A percentile compares a stretch with the other conserved stretches of the same genome.
Conservation (phyloP, 1,140 invertebrate genomes). For the Aleiodes sp. region DNA sequence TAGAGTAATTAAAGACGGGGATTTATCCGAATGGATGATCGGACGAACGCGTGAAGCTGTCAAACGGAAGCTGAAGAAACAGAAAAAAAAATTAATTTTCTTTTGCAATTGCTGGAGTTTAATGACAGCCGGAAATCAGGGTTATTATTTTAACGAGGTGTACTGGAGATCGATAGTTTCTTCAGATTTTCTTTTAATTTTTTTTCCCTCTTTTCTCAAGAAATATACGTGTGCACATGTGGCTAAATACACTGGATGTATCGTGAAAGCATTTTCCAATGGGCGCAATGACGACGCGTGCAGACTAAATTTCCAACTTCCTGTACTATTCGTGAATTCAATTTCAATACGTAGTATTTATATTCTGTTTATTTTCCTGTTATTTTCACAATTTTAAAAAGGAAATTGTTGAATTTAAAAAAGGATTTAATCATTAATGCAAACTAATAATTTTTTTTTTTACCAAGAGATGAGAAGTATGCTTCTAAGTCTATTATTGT, state of each 20-base stretch:
- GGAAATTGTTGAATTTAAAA: too few relatives aligned
- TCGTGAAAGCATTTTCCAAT: slow-evolving; percentile 29
- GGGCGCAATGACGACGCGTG: slow-evolving; percentile 17
- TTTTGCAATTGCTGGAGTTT: slow-evolving; percentile 13
- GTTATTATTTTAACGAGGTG: slow-evolving; percentile 28
- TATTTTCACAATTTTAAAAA: too few relatives aligned
- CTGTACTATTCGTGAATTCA: neutral
- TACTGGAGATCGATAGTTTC: neutral
- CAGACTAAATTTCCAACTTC: slow-evolving; percentile 23
- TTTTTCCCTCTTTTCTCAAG: neutral
- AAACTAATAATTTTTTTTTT: too few relatives aligned
- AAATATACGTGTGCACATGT: slow-evolving; percentile 1
- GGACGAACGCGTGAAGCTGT: slow-evolving; percentile 1
- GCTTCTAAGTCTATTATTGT: too few relatives aligned
- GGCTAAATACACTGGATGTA: neutral
- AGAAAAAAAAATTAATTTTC: neutral
- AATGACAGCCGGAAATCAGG: slow-evolving; percentile 23
- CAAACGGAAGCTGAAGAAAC: neutral
- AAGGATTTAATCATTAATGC: too few relatives aligned
- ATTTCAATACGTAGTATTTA: too few relatives aligned
- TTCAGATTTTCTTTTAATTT: neutral
- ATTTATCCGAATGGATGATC: neutral
- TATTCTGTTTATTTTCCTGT: too few relatives aligned
- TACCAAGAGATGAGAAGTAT: too few relatives aligned
- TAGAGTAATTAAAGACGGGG: neutral